Evolutionary conservation across 2,888 invertebrate genomes (phyloP).

Genomic region (Andrena dorsata): DNA sequence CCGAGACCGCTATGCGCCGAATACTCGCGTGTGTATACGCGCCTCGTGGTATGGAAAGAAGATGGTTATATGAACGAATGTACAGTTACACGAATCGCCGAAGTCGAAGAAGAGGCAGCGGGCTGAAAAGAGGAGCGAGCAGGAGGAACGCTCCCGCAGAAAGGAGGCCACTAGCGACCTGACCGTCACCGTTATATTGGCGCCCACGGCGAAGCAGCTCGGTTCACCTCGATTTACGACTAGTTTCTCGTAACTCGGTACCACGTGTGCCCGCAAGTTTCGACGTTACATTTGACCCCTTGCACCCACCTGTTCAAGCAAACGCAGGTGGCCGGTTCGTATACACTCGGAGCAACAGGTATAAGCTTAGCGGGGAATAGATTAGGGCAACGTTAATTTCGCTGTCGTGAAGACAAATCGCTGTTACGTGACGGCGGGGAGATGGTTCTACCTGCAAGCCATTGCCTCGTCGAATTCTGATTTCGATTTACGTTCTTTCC

Average conservation of each 20-base stretch:
- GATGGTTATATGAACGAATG: conserved; percentile 59
- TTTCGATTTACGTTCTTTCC: background rate
- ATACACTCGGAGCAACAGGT: conserved; percentile 54
- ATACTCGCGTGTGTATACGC: conserved; percentile 9
- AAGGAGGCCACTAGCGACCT: conserved; percentile 81
- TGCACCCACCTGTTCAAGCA: conserved; percentile 69
- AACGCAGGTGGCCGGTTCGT: conserved; percentile 62
- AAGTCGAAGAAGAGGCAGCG: conserved; percentile 47
- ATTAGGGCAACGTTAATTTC: conserved; percentile 54
- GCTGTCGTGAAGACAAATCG: conserved; percentile 31
- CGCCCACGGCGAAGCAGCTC: conserved; percentile 77
- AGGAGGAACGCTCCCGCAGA: conserved; percentile 66
- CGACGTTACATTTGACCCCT: conserved; percentile 71
- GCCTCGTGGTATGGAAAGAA: conserved; percentile 36
- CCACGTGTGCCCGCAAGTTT: conserved; percentile 67
- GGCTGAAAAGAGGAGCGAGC: conserved; percentile 19
- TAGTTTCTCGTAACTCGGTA: conserved; percentile 67
- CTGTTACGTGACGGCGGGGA: conserved; percentile 26
- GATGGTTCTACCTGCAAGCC: background rate
- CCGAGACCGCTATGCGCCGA: conserved; percentile 12
- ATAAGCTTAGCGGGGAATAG: conserved; percentile 37
- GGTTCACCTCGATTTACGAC: conserved; percentile 77
- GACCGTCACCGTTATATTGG: conserved; percentile 83
- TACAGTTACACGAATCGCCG: conserved; percentile 57
- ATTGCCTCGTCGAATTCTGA: conserved; percentile 11